phyloP scores from a whole-genome alignment of 1,140 invertebrate genomes.

The Saccostrea cuccullata region DNA sequence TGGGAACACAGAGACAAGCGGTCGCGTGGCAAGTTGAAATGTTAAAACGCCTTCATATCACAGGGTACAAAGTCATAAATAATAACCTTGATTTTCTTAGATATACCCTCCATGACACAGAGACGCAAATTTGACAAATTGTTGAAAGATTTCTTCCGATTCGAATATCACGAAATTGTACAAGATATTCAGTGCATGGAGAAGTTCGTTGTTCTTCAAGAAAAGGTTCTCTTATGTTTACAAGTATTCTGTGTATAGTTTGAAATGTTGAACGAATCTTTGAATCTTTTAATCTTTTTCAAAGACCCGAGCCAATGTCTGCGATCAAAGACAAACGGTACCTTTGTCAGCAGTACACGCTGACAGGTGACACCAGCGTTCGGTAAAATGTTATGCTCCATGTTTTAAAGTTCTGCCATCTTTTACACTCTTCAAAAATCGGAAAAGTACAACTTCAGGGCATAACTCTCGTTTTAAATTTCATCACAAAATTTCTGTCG shows the following conservation, averaged over 20 bases:
- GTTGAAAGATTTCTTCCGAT: conserved; percentile 14
- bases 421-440: too few species aligned
- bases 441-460: too few species aligned
- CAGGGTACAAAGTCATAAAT: conserved; percentile 20
- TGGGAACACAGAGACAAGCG: neutral
- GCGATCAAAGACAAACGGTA: conserved; percentile 20
- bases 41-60: conserved; percentile 33
- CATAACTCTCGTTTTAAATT: too few species aligned
- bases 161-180: conserved; percentile 7
- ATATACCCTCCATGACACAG: conserved; percentile 1
- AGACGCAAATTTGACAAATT: conserved; percentile 3
- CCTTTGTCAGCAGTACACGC: neutral
- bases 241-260: conserved; percentile 5
- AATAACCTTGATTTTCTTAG: conserved; percentile 1
- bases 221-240: neutral
- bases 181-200: neutral
- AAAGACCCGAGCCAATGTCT: neutral
- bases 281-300: neutral
- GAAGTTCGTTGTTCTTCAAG: neutral
- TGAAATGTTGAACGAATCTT: neutral
- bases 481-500: too few species aligned
- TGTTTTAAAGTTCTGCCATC: neutral
- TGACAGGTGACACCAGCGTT: neutral
- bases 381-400: neutral
- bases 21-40: conserved; percentile 25